Evolutionary conservation across 1,140 invertebrate genomes (phyloP).

Genomic region (Drosophila pectinifera): DNA sequence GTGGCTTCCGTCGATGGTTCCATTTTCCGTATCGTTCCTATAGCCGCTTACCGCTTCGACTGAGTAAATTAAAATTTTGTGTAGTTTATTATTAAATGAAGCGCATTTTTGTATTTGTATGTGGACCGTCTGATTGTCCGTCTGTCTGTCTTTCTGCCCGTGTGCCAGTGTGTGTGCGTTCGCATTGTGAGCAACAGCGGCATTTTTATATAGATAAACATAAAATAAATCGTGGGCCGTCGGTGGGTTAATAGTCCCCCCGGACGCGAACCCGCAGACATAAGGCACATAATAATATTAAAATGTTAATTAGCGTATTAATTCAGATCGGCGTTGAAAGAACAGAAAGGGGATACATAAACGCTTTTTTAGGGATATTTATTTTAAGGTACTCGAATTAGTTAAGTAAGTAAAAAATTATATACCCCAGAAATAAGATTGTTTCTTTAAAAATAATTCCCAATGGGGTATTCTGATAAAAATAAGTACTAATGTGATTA

Average conservation of each 20-base stretch:
- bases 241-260: conserved; percentile 32
- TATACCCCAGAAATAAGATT: neutral
- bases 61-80: conserved; percentile 84
- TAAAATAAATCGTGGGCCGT: conserved; percentile 56
- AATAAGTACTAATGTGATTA: too few species aligned
- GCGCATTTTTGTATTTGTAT: conserved; percentile 81
- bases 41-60: conserved; percentile 29
- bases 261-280: conserved; percentile 11
- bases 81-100: conserved; percentile 85
- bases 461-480: too few species aligned
- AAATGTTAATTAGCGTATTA: conserved; percentile 80
- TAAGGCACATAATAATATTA: conserved; percentile 73
- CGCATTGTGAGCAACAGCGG: conserved; percentile 29
- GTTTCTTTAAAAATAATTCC: neutral
- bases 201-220: conserved; percentile 53
- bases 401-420: neutral
- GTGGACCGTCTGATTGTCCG: conserved; percentile 29
- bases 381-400: neutral
- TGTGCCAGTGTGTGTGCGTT: conserved; percentile 9
- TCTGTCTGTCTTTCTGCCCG: conserved; percentile 8
- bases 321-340: conserved; percentile 65
- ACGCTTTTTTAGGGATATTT: neutral
- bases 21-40: conserved; percentile 58
- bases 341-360: neutral
- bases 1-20: conserved; percentile 44